Evolutionary conservation across 2,113 vertebrate genomes (phyloP).

Genomic region (Sceloporus undulatus): DNA sequence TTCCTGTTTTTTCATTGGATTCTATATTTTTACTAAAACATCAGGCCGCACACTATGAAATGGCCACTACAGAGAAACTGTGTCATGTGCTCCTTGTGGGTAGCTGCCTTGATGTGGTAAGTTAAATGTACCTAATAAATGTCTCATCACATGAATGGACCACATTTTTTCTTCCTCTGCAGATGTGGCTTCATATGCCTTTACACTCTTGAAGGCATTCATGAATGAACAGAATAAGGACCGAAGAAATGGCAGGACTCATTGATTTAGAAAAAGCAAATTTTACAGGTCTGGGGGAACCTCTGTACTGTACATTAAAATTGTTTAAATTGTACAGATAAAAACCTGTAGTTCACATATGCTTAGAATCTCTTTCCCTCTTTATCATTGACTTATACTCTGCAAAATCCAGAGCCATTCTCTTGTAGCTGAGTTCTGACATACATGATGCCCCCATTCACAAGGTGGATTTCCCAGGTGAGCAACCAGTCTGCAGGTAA

Average conservation of each 20-base stretch:
- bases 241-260: no score
- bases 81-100: no score
- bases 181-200: not conserved
- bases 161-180: not conserved
- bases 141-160: not conserved
- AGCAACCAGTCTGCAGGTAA: not conserved
- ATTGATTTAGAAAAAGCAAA: not conserved
- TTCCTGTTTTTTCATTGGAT: not conserved
- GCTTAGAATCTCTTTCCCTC: not conserved
- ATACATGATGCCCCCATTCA: not conserved
- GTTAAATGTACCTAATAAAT: not conserved
- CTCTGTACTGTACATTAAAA: no score
- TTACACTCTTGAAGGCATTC: not conserved
- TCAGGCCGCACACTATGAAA: no score
- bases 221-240: not conserved
- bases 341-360: no score
- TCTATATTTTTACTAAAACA: no score
- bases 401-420: not conserved
- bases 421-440: not conserved
- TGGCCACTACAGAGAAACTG: no score
- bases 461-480: conserved; percentile 4
- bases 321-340: no score
- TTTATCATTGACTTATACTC: no score
- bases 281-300: not conserved
- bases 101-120: not conserved